These are phyloP conservation scores for Erpetoichthys calabaricus DNA, from an alignment of 2,797 vertebrate species.

Conservation along the genomic window DNA sequence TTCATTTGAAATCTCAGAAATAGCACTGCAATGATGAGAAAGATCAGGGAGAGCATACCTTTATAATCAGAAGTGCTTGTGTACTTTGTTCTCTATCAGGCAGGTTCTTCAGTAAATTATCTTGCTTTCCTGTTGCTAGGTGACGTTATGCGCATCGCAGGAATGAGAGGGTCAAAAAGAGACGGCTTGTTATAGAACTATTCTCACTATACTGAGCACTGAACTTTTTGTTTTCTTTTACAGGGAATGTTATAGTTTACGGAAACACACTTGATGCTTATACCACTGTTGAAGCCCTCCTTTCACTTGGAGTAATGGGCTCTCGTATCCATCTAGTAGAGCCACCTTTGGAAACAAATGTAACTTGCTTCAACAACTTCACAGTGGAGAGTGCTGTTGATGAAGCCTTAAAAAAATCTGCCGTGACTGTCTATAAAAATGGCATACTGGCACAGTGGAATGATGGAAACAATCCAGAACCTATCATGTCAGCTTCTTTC, in stretches of 20 bases:
- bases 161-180: constrained; percentile 43
- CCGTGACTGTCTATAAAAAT: constrained; percentile 41
- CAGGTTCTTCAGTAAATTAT: constrained; percentile 48
- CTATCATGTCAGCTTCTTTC: constrained; percentile 55
- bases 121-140: constrained; percentile 53
- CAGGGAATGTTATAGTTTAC: constrained; percentile 72
- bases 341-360: constrained; percentile 21
- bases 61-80: constrained; percentile 31
- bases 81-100: constrained; percentile 54
- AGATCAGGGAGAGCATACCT: background rate
- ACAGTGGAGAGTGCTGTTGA: constrained; percentile 35
- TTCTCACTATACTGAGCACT: constrained; percentile 37
- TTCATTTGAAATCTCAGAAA: constrained; percentile 1
- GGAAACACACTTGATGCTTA: constrained; percentile 67
- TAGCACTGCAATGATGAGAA: constrained; percentile 5
- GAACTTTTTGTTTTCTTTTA: constrained; percentile 3
- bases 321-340: constrained; percentile 56
- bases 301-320: constrained; percentile 56
- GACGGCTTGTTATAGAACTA: constrained; percentile 37
- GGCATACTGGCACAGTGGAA: constrained; percentile 61
- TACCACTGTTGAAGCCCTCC: constrained; percentile 57
- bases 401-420: constrained; percentile 28
- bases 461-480: constrained; percentile 30
- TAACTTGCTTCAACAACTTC: constrained; percentile 40
- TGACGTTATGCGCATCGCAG: constrained; percentile 47